Conservation (phyloP, 2,113 vertebrate species). For the Geothlypis trichas region DNA sequence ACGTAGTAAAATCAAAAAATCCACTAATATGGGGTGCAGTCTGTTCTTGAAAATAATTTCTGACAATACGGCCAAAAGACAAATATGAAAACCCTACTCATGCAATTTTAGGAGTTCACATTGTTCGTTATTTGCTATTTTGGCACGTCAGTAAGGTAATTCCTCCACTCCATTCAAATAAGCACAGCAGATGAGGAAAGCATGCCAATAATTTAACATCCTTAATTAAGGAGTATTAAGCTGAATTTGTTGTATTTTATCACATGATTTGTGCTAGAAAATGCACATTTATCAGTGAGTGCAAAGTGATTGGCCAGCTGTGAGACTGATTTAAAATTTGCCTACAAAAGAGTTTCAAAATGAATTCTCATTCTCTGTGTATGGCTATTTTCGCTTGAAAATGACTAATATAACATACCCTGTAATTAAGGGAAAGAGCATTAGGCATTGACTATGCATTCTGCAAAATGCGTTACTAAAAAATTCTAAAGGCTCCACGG, state of each 20-base stretch:
- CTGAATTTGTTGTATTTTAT: not conserved
- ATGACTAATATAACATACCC: not conserved
- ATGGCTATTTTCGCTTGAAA: accelerated
- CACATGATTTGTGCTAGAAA: not conserved
- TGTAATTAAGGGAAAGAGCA: not conserved
- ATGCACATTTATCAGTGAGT: not conserved
- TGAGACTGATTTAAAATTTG: not conserved
- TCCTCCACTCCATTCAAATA: not conserved
- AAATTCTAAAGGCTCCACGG: not conserved
- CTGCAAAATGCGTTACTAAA: not conserved
- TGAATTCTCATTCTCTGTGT: not conserved
- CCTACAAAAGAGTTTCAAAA: not conserved
- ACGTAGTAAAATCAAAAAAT: not conserved
- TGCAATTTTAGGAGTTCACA: not conserved
- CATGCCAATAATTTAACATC: not conserved
- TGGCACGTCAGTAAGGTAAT: not conserved
- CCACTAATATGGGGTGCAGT: not conserved
- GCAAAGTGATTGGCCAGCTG: not conserved
- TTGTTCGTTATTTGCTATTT: not conserved
- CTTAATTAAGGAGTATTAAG: not conserved
- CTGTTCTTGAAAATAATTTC: not conserved
- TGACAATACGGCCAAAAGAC: not conserved
- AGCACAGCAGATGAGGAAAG: not conserved
- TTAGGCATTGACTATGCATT: not conserved
- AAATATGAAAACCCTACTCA: not conserved